Percentiles rank a stretch among this genome's conserved stretches.
Evolutionary conservation across 1,140 invertebrate genomes (phyloP).

Genomic region (Meloidogyne exigua): DNA sequence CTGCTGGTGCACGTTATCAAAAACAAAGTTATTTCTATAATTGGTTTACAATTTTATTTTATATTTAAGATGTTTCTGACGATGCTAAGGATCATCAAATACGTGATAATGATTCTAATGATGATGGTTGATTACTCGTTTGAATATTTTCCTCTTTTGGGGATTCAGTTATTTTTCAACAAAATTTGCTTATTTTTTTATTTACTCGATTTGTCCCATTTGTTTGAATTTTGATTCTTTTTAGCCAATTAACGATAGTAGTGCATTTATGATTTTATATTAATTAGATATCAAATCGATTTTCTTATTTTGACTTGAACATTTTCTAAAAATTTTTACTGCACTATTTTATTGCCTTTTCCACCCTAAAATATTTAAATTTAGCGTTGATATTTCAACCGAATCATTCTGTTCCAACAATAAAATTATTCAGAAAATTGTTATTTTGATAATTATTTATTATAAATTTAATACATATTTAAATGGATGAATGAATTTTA

Average conservation of each 20-base stretch:
- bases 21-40: background rate
- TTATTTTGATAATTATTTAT: background rate
- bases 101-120: background rate
- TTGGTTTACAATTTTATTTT: background rate
- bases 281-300: background rate
- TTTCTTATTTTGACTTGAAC: background rate
- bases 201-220: constrained; percentile 13
- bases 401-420: background rate
- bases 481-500: background rate
- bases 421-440: background rate
- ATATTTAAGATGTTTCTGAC: background rate
- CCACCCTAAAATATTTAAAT: background rate
- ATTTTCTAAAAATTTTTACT: background rate
- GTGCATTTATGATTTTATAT: background rate
- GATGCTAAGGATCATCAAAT: background rate
- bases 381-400: background rate
- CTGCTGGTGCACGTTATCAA: constrained; percentile 11
- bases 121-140: background rate
- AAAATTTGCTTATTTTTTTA: constrained; percentile 9
- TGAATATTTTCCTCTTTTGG: background rate
- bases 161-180: background rate
- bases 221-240: constrained; percentile 3
- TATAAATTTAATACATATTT: background rate
- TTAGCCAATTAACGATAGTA: background rate
- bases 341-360: background rate